phyloP scores from a whole-genome alignment of 1,140 invertebrate species.

The Ostrea denselamellosa region DNA sequence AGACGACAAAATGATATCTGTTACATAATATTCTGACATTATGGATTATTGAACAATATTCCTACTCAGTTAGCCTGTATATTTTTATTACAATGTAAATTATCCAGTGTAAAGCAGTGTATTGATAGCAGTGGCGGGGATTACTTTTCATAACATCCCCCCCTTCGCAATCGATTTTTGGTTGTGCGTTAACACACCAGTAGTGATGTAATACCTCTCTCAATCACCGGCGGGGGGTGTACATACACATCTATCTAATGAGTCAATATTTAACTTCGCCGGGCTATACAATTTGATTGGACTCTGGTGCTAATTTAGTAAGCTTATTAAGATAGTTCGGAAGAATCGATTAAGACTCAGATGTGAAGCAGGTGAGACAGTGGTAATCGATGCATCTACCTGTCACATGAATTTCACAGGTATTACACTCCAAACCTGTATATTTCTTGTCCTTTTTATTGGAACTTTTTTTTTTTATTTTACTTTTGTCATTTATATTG shows the following conservation, averaged over 20 bases:
- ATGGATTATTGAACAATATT: not conserved
- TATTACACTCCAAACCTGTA: too few relatives aligned
- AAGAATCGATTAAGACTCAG: not conserved
- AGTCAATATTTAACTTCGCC: conserved; percentile 29
- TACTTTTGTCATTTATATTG: too few relatives aligned
- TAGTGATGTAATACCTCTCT: conserved; percentile 22
- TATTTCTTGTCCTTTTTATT: too few relatives aligned
- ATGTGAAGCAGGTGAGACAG: not conserved
- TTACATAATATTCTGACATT: not conserved
- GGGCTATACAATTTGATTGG: not conserved
- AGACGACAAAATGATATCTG: not conserved
- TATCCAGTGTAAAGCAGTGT: not conserved
- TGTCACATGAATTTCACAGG: not conserved
- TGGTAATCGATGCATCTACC: not conserved
- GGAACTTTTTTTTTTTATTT: too few relatives aligned
- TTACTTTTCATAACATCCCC: not conserved
- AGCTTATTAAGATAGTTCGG: not conserved
- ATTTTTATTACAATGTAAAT: not conserved
- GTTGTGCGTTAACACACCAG: not conserved
- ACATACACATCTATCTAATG: too few relatives aligned
- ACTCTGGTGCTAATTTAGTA: not conserved
- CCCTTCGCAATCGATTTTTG: not conserved
- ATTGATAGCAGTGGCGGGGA: not conserved
- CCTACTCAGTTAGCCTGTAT: not conserved
- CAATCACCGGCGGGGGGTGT: not conserved